phyloP scores from a whole-genome alignment of 2,888 invertebrate genomes.

The Drosophila antonietae region DNA sequence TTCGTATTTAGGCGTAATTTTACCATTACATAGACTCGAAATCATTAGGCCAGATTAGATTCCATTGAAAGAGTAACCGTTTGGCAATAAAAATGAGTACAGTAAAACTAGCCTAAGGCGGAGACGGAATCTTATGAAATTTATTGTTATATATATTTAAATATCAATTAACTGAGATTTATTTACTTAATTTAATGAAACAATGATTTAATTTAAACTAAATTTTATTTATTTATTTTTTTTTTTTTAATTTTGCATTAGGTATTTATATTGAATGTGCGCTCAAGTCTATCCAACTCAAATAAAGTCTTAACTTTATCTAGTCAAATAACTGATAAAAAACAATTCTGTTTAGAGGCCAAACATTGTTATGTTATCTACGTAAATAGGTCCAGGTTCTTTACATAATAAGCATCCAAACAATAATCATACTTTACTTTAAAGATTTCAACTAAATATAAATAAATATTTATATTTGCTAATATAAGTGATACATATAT shows the following conservation, averaged over 20 bases:
- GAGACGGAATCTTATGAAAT: not conserved
- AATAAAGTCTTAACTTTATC: slow-evolving; percentile 8
- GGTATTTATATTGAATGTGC: not conserved
- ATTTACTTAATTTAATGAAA: not conserved
- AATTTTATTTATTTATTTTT: not conserved
- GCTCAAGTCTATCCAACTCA: not conserved
- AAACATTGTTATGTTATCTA: not conserved
- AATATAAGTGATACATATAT: not conserved
- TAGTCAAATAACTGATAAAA: slow-evolving; percentile 7
- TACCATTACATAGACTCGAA: slow-evolving; percentile 22
- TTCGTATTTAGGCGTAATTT: slow-evolving; percentile 29
- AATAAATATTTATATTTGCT: not conserved
- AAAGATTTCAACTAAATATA: slow-evolving; percentile 6
- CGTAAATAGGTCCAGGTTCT: not conserved
- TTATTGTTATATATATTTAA: no score
- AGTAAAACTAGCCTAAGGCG: not conserved
- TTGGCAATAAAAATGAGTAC: not conserved
- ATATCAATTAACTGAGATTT: no score
- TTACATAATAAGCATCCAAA: not conserved
- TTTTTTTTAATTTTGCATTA: not conserved
- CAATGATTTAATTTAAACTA: not conserved
- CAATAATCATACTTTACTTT: no score
- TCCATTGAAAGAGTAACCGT: not conserved
- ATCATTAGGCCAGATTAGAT: not conserved
- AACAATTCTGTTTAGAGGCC: not conserved